These are phyloP conservation scores for Parochlus steinenii DNA, from an alignment of 2,888 invertebrate species.

Conservation along the genomic window DNA sequence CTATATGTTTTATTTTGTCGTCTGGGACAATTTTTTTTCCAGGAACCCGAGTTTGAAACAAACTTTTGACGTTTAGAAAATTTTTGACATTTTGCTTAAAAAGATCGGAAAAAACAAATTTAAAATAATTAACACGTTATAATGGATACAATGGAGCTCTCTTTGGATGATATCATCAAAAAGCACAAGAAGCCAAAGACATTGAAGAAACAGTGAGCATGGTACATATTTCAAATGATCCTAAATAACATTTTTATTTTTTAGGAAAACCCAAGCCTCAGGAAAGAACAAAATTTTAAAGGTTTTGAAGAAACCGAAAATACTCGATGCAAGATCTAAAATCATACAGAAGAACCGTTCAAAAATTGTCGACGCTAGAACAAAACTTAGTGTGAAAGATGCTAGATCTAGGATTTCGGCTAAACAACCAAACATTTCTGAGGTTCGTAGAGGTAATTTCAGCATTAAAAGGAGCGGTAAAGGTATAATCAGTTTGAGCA, in stretches of 20 bases:
- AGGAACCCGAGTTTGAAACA: no score
- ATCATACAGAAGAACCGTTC: constrained; percentile 62
- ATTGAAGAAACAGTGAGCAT: constrained; percentile 14
- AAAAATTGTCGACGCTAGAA: constrained; percentile 61
- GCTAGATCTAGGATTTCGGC: constrained; percentile 40
- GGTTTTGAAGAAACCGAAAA: constrained; percentile 14
- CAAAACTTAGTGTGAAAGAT: constrained; percentile 30
- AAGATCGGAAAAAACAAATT: no score
- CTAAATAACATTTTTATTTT: constrained; percentile 8
- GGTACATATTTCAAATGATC: constrained; percentile 21
- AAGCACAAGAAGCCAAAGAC: constrained; percentile 21
- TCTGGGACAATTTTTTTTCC: no score
- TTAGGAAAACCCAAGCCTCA: background rate
- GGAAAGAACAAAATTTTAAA: background rate
- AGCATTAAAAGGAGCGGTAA: constrained; percentile 1
- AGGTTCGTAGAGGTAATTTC: constrained; percentile 3
- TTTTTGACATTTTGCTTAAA: no score
- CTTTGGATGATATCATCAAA: constrained; percentile 31
- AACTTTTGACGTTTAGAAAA: no score
- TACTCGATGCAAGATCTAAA: constrained; percentile 57
- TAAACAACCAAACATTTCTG: constrained; percentile 32
- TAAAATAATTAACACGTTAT: no score
- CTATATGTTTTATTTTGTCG: no score
- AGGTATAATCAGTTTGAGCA: background rate
- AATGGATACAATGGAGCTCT: constrained; percentile 18